phyloP scores from a whole-genome alignment of 2,113 vertebrate genomes.

The Callipepla californica region DNA sequence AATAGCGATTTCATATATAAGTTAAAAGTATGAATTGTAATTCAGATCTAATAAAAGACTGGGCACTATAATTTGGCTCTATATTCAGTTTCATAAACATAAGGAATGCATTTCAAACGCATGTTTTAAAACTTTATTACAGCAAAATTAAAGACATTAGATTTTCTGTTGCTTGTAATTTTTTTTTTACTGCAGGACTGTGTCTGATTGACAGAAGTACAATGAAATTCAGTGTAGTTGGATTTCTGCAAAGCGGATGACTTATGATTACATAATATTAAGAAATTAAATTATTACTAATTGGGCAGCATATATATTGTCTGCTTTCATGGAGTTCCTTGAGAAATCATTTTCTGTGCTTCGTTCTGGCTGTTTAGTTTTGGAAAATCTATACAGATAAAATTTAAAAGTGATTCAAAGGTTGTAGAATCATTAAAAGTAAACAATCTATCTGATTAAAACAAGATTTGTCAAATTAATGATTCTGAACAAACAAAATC shows the following conservation, averaged over 20 bases:
- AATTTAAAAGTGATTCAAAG: not conserved
- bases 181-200: not conserved
- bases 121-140: not conserved
- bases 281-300: not conserved
- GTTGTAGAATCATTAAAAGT: not conserved
- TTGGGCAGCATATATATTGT: not conserved
- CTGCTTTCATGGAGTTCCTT: not conserved
- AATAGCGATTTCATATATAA: not conserved
- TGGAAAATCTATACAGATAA: not conserved
- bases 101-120: not conserved
- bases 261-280: not conserved
- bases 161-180: not conserved
- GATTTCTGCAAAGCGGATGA: not conserved
- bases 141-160: not conserved
- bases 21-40: not conserved
- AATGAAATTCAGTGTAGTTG: not conserved
- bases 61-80: not conserved
- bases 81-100: not conserved
- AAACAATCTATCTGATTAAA: not conserved
- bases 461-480: not conserved
- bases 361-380: not conserved
- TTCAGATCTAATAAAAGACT: not conserved
- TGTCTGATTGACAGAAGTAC: not conserved
- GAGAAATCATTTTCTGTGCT: not conserved
- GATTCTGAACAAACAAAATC: not conserved